Evolutionary conservation across 2,797 vertebrate genomes (phyloP), one percentile per base, ranked within the genome.

Genomic region (Gymnothorax javanicus): DNA sequence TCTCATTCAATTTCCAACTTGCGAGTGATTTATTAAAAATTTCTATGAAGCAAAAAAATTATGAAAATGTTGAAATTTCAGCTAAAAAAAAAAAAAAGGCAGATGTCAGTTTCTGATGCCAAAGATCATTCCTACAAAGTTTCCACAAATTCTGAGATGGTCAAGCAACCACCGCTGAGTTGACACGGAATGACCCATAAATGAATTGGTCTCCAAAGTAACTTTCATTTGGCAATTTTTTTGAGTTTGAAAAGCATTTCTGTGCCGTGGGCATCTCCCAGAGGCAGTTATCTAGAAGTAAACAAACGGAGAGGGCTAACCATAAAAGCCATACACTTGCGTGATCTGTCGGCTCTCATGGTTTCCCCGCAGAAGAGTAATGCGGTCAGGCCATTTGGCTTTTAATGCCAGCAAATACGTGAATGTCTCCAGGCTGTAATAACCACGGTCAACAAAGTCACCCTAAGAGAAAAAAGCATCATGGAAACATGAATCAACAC

Each of bases 311-410:
- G 56, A 56, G 52, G 20, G 67, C 97, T 93, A 90, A 99, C 98
- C 98, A 71, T 99, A 99, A 93, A 99, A 99, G 84, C 98, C 98
- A 43, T 99, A 99, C 85, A 99, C 98, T 85, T 99, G 98, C 0
- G 98, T 99, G 88, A 99, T 99, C 93, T 99, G 98, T 91, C 98
- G 95, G 95, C 98, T 99, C 89, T 99, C 98, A 0, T 99, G 98
- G 94, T 99, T 99, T 90, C 98, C 98, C 84, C 98, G 95, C 23
- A 99, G 93, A 86, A 99, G 97, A 0, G 98, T 99, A 94, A 99
- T 99, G 71, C 98, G 98, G 90, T 98, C 97, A 0, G 98, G 97
- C 97, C 98, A 99, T 93, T 98, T 98, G 13, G 98, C 98, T 93
- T 99, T 99, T 86, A 99, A 95, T 85, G 98, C 97, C 85, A 99